Evolutionary conservation across 2,797 vertebrate genomes (phyloP), one percentile per base, ranked within the genome.

Genomic region (Harpagifer antarcticus): DNA sequence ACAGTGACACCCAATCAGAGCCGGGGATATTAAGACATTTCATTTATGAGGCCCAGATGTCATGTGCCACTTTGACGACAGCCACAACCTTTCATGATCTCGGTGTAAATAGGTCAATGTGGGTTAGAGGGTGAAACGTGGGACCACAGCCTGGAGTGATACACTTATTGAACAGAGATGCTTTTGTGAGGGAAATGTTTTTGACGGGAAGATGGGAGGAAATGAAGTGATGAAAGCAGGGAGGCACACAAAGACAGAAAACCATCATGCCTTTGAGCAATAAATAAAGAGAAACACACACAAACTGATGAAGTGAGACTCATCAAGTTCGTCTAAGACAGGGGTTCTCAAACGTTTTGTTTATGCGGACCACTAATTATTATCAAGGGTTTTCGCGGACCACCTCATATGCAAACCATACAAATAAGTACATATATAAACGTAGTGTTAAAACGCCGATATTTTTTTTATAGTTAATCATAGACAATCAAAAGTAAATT

Each of bases 41-140:
- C 54, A 43, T 83, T 79, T 86, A 76, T 56, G 64, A 76, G 73
- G 68, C 33, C 56, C 60, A 56, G 78, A 80, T 57, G 68, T 80
- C 74, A 47, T 55, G 23, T 19, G 50, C 31, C 66, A 81, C 74
- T 74, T 87, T 81, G 14, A 72, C 76, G 79, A 68, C 15, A 19
- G 49, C 47, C 13, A 20, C 4, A 31, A 69, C 74, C 63, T 79
- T 57, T 53, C 47, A 44, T 65, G 72, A 68, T 63, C n/a, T 48
- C 2, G 27, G 57, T 74, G 67, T 57, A 76, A 83, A 86, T 49
- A 66, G 65, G 66, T 62, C 20, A 72, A 12, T 69, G 31, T 9
- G 44, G 52, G 20, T 79, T 45, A 58, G 57, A n/a, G 37, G 11
- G 9, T 31, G 20, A 42, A 33, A 65, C 9, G 45, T 33, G 27